Evolutionary conservation across 2,888 invertebrate species (phyloP).

Genomic region (Axea sp.): DNA sequence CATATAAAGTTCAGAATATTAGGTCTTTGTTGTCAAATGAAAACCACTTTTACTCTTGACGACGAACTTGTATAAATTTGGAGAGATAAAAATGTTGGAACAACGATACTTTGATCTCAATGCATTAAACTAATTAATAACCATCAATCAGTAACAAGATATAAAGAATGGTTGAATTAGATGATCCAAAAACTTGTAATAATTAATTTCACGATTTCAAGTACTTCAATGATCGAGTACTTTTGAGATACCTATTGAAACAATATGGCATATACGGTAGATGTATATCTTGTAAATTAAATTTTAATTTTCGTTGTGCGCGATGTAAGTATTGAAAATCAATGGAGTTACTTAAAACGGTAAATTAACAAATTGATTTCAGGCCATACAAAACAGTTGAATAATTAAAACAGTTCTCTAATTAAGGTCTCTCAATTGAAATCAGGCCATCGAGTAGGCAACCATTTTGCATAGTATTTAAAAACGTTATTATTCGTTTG

Average conservation of each 20-base stretch:
- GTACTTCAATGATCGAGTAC: conserved; percentile 32
- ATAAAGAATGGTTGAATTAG: conserved; percentile 10
- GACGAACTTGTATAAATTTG: conserved; percentile 4
- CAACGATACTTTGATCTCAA: conserved; percentile 1
- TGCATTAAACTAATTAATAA: conserved; percentile 18
- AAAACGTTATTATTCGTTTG: conserved; percentile 45
- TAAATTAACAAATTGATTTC: conserved; percentile 59
- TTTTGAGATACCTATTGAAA: conserved; percentile 28
- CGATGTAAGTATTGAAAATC: conserved; percentile 33
- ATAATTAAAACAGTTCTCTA: conserved; percentile 55
- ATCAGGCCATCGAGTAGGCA: conserved; percentile 57
- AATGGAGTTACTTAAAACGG: conserved; percentile 50
- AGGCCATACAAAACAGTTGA: conserved; percentile 59
- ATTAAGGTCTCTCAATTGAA: conserved; percentile 52
- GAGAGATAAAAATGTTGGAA: conserved; percentile 3
- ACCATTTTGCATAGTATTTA: conserved; percentile 53
- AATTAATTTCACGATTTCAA: conserved; percentile 48
- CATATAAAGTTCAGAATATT: conserved; percentile 16
- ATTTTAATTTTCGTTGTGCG: conserved; percentile 3
- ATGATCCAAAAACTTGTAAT: conserved; percentile 46
- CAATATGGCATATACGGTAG: neutral
- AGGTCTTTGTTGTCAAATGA: conserved; percentile 1
- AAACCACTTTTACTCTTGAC: conserved; percentile 4
- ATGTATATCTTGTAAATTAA: conserved; percentile 2
- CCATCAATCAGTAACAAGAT: neutral